A percentile compares a stretch with the other conserved stretches of the same genome.
These are phyloP conservation scores for Archips xylosteana DNA, from an alignment of 2,888 invertebrate species.

Conservation along the genomic window DNA sequence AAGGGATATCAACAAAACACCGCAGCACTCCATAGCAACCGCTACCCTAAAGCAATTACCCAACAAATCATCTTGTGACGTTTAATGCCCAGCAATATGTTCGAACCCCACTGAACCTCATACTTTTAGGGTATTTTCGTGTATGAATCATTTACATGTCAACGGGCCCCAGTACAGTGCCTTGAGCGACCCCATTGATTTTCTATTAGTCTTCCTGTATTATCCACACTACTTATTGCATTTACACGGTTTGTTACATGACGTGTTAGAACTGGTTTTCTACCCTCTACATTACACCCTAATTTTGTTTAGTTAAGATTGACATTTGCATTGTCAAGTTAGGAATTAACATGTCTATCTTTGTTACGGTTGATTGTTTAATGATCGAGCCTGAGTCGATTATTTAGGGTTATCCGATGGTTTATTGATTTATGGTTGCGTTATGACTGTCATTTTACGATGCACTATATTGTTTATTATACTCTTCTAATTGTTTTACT, in stretches of 20 bases:
- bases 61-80: conserved; percentile 84
- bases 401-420: conserved; percentile 71
- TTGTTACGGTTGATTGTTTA: conserved; percentile 82
- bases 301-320: conserved; percentile 52
- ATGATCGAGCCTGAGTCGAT: conserved; percentile 79
- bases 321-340: conserved; percentile 52
- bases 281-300: conserved; percentile 53
- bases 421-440: conserved; percentile 79
- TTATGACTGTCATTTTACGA: conserved; percentile 77
- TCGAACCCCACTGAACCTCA: conserved; percentile 58
- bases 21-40: conserved; percentile 67
- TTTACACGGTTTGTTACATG: conserved; percentile 77
- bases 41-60: conserved; percentile 79
- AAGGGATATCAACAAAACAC: conserved; percentile 77
- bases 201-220: conserved; percentile 84
- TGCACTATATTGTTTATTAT: conserved; percentile 52
- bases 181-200: conserved; percentile 77
- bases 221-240: conserved; percentile 71
- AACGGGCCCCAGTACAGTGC: conserved; percentile 64
- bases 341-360: conserved; percentile 79
- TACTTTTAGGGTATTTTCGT: conserved; percentile 65
- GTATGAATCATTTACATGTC: conserved; percentile 79
- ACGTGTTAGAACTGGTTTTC: conserved; percentile 62
- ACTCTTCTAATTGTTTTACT: conserved; percentile 55
- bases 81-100: conserved; percentile 83